A percentile compares a stretch with the other conserved stretches of the same genome.
phyloP scores from a whole-genome alignment of 2,113 vertebrate species.

The Lepus europaeus region DNA sequence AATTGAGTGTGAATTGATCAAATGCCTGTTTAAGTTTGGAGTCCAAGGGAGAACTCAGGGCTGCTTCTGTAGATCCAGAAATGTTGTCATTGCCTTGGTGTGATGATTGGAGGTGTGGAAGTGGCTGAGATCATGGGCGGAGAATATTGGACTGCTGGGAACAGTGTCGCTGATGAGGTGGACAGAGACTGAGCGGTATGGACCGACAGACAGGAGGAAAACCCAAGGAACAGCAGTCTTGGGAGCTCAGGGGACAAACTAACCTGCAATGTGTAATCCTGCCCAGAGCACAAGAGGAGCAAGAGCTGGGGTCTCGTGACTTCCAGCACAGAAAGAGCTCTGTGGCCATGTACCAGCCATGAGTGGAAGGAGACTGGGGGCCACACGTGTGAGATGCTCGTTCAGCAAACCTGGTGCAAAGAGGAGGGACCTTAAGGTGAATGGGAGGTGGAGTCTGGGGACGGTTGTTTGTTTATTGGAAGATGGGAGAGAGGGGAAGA shows the following conservation, averaged over 20 bases:
- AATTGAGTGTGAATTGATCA: not conserved
- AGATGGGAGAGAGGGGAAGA: not conserved
- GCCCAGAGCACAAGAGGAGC: not conserved
- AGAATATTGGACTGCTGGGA: not conserved
- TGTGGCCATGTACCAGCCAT: not conserved
- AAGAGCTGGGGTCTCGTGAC: not conserved
- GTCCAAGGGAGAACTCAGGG: not conserved
- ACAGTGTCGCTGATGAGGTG: not conserved
- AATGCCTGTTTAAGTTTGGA: not conserved
- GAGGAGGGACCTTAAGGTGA: not conserved
- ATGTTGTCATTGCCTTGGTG: not conserved
- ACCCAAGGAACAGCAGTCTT: not conserved
- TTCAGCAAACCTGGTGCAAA: not conserved
- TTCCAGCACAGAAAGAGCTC: not conserved
- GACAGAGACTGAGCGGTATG: not conserved
- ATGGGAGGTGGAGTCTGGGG: not conserved
- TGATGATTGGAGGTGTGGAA: not conserved
- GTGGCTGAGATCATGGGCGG: too few species aligned
- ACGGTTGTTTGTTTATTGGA: not conserved
- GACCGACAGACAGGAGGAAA: not conserved
- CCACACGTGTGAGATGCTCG: not conserved
- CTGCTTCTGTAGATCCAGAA: not conserved
- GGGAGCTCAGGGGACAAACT: not conserved
- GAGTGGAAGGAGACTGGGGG: not conserved
- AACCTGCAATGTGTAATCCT: not conserved